Evolutionary conservation across 2,113 vertebrate genomes (phyloP).

Genomic region (Chionodraco myersi): DNA sequence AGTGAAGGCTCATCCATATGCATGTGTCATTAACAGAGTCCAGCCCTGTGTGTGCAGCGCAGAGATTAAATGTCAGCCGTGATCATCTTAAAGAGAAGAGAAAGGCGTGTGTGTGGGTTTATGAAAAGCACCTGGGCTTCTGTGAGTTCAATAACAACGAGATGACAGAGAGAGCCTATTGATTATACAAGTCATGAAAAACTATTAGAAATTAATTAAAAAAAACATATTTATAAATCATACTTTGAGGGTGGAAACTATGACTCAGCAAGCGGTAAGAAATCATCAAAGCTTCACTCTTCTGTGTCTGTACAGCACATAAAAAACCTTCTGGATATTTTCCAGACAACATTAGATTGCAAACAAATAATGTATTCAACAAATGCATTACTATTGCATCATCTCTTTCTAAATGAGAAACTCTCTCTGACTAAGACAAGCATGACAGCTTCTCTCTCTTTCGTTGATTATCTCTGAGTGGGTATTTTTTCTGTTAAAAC

Average conservation of each 20-base stretch:
- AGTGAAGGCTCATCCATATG: slow-evolving; percentile 71
- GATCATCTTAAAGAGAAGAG: slow-evolving; percentile 57
- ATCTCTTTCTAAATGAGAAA: slow-evolving; percentile 54
- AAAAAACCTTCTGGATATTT: slow-evolving; percentile 4
- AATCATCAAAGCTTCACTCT: neutral
- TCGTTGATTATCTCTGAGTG: neutral
- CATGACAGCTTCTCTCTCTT: neutral
- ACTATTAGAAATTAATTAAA: neutral
- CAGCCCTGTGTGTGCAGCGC: slow-evolving; percentile 54
- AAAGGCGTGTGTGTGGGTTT: slow-evolving; percentile 2
- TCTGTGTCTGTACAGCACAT: neutral
- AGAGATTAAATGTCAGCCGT: slow-evolving; percentile 77
- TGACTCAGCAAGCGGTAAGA: neutral
- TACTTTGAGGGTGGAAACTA: slow-evolving; percentile 1
- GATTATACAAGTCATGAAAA: slow-evolving; percentile 10
- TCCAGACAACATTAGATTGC: slow-evolving; percentile 34
- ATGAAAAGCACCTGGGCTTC: slow-evolving; percentile 4
- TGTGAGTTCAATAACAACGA: neutral
- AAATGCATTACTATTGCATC: slow-evolving; percentile 46
- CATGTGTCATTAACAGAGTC: slow-evolving; percentile 68
- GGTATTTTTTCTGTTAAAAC: slow-evolving; percentile 33
- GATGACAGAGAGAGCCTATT: neutral
- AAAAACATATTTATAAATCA: neutral
- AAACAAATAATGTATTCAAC: slow-evolving; percentile 71
- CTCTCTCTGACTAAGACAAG: slow-evolving; percentile 15